These are phyloP conservation scores for Plebejus argus DNA, from an alignment of 2,888 invertebrate species.

Conservation along the genomic window DNA sequence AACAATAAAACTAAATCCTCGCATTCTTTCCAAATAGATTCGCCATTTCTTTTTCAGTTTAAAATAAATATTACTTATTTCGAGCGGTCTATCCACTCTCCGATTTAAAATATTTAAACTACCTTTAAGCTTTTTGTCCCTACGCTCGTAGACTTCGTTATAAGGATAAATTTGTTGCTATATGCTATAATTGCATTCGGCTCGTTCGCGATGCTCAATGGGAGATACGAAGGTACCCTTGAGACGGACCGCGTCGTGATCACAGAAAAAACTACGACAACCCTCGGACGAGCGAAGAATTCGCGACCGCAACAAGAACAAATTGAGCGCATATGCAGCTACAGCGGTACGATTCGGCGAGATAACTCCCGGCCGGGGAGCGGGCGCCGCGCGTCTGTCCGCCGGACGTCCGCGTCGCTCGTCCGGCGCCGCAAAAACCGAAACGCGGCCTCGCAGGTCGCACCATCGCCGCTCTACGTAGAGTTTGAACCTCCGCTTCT, in stretches of 20 bases:
- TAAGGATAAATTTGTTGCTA: constrained; percentile 51
- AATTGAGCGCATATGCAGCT: constrained; percentile 78
- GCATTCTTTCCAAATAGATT: not conserved
- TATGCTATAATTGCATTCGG: constrained; percentile 43
- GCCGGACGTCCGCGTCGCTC: constrained; percentile 48
- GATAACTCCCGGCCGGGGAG: constrained; percentile 74
- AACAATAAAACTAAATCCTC: constrained; percentile 33
- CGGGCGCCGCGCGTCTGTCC: constrained; percentile 56
- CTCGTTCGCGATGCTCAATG: constrained; percentile 51
- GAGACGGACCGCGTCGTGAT: constrained; percentile 51
- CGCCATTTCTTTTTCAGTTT: not conserved
- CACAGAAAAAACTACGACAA: constrained; percentile 70
- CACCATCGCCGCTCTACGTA: constrained; percentile 51
- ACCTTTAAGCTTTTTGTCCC: constrained; percentile 8
- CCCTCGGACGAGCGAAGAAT: constrained; percentile 75
- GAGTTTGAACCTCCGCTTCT: constrained; percentile 34
- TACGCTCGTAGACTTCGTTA: constrained; percentile 16
- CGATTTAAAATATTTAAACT: constrained; percentile 2
- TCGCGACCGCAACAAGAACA: constrained; percentile 78
- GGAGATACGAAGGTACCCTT: constrained; percentile 47
- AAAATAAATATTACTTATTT: not conserved
- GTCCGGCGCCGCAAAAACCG: constrained; percentile 36
- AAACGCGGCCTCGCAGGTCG: constrained; percentile 38
- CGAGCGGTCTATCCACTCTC: not conserved
- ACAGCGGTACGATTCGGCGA: constrained; percentile 76